Conservation (phyloP, 2,113 vertebrate genomes). For the Pan paniscus region DNA sequence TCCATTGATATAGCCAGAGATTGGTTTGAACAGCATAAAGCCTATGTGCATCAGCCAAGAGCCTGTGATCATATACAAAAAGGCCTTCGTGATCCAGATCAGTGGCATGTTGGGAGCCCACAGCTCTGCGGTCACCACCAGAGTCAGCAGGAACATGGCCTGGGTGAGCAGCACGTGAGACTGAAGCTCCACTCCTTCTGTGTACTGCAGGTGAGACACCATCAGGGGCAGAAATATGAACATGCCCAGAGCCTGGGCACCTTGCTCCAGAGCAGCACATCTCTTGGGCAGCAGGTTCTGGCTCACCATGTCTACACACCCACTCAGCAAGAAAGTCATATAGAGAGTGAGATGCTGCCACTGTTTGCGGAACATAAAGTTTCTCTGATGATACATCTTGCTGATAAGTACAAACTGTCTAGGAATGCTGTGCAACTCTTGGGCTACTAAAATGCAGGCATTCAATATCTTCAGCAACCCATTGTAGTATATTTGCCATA, state of each 20-base stretch:
- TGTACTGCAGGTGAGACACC: slow-evolving; percentile 63
- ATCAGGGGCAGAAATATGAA: slow-evolving; percentile 50
- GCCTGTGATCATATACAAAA: slow-evolving; percentile 60
- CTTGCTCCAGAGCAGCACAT: slow-evolving; percentile 48
- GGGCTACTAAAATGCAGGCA: slow-evolving; percentile 33
- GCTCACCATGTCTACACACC: slow-evolving; percentile 58
- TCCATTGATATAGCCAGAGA: slow-evolving; percentile 73
- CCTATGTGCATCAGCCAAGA: slow-evolving; percentile 79
- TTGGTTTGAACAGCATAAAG: slow-evolving; percentile 74
- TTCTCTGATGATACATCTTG: slow-evolving; percentile 36
- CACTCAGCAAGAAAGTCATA: slow-evolving; percentile 42
- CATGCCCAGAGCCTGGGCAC: slow-evolving; percentile 16
- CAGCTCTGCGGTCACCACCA: slow-evolving; percentile 36
- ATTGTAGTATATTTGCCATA: not conserved
- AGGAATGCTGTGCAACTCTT: slow-evolving; percentile 43
- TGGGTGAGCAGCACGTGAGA: slow-evolving; percentile 55
- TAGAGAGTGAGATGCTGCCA: slow-evolving; percentile 76
- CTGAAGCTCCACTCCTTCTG: slow-evolving; percentile 65
- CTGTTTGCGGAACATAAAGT: slow-evolving; percentile 54
- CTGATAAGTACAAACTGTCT: slow-evolving; percentile 21
- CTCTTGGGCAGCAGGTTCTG: slow-evolving; percentile 64
- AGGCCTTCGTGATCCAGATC: slow-evolving; percentile 71
- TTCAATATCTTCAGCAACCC: slow-evolving; percentile 66
- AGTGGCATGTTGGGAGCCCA: slow-evolving; percentile 37
- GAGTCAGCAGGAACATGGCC: slow-evolving; percentile 39